phyloP scores from a whole-genome alignment of 2,113 vertebrate species.

The Chionis minor region DNA sequence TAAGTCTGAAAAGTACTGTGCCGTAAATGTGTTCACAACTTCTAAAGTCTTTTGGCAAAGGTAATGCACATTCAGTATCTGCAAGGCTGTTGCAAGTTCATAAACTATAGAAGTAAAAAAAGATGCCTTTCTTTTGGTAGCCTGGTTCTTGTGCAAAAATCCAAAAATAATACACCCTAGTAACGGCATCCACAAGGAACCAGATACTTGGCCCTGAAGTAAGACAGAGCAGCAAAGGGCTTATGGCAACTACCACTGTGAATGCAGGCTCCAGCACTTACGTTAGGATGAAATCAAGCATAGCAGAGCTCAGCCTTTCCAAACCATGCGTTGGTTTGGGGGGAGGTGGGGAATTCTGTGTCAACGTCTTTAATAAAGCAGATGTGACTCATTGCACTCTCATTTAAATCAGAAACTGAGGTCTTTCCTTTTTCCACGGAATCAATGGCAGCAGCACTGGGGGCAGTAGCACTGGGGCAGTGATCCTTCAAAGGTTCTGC shows the following conservation, averaged over 20 bases:
- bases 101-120: conserved; percentile 51
- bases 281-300: conserved; percentile 24
- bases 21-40: background rate
- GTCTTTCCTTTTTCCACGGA: background rate
- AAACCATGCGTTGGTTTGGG: background rate
- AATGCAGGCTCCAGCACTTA: conserved; percentile 5
- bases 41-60: background rate
- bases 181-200: conserved; percentile 30
- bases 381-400: conserved; percentile 22
- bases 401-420: background rate
- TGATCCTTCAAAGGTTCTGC: background rate
- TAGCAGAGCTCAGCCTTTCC: conserved; percentile 22
- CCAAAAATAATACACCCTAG: conserved; percentile 39
- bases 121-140: conserved; percentile 24
- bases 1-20: background rate
- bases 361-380: conserved; percentile 11
- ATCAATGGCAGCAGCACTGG: background rate
- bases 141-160: conserved; percentile 18
- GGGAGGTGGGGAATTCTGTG: conserved; percentile 4
- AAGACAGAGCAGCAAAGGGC: background rate
- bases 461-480: background rate
- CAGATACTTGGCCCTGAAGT: conserved; percentile 14
- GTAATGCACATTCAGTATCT: conserved; percentile 26
- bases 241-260: conserved; percentile 19
- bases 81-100: conserved; percentile 23